Conservation (phyloP, 2,888 invertebrate species). For the Himalopsyche anomala region DNA sequence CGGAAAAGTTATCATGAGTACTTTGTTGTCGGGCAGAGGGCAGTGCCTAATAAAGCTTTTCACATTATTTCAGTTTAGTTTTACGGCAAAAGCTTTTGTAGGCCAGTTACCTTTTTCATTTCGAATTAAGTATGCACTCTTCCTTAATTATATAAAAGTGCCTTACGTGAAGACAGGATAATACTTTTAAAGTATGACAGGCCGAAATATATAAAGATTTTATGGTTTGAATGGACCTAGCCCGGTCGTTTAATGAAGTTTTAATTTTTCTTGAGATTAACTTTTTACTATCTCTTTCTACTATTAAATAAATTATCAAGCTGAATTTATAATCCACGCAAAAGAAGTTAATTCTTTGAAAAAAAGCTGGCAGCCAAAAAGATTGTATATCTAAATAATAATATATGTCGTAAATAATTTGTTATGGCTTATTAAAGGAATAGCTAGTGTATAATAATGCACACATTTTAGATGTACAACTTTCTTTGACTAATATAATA, state of each 20-base stretch:
- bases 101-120: slow-evolving; percentile 44
- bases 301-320: slow-evolving; percentile 12
- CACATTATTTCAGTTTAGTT: slow-evolving; percentile 47
- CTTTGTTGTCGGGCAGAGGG: slow-evolving; percentile 12
- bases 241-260: slow-evolving; percentile 17
- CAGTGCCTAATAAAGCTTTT: slow-evolving; percentile 43
- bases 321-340: neutral
- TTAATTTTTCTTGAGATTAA: slow-evolving; percentile 38
- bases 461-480: too few relatives aligned
- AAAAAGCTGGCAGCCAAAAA: too few relatives aligned
- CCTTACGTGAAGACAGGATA: slow-evolving; percentile 40
- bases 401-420: too few relatives aligned
- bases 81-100: slow-evolving; percentile 36
- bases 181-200: slow-evolving; percentile 43
- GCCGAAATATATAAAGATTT: slow-evolving; percentile 41
- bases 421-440: too few relatives aligned
- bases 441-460: too few relatives aligned
- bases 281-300: slow-evolving; percentile 29
- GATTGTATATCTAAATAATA: too few relatives aligned
- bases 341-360: too few relatives aligned
- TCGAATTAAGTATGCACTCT: slow-evolving; percentile 41
- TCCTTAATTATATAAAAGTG: slow-evolving; percentile 41
- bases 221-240: slow-evolving; percentile 28
- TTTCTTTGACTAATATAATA: too few relatives aligned
- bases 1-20: slow-evolving; percentile 45